Base-by-base conservation (phyloP, 1,140 invertebrate species). In the Drosophila orena region DNA sequence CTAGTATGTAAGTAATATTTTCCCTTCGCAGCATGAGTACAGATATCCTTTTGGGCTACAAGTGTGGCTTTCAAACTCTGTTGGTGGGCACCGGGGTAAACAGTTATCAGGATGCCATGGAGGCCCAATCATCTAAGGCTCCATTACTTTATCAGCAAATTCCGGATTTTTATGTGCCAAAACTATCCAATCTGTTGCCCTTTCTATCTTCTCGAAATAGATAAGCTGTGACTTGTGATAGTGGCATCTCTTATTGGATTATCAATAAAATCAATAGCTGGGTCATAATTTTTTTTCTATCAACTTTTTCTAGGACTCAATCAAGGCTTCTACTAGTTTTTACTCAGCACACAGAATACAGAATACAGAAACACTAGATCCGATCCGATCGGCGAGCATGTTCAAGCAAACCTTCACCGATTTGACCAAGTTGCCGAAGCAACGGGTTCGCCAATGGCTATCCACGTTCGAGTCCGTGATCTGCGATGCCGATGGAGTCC, bases 401-500 rank as follows among this genome's bases (percentile, higher is more conserved):
- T 84, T 80, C 20, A 80, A 75, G 11, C 65, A 69, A 6, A 80
- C 30, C 20, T 84, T 55, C n/a, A 50, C 80, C 1, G 57, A 80
- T 38, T 44, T 89, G 11, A 64, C 55, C 15, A 64, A 79, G 11
- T 3, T 84, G 15, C 58, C 85, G 7, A 75, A 71, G n/a, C 30
- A 80, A 12, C n/a, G 50, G 1, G 85, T 89, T 0, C 72, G 38
- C 0, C 43, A 80, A 47, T 89, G 84, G 84, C 10, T 89, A 4
- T 27, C 8, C 7, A 22, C 24, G 17, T 55, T 89, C 8, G 65
- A 84, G 42, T 55, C 69, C 15, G 53, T 89, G 7, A 56, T 89
- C n/a, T 84, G 42, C 34, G 84, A 90, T 78, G 80, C 64, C 0
- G 84, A 90, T 20, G 84, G 84, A 5, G 84, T 89, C 2, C 52